Evolutionary conservation across 1,140 invertebrate species (phyloP), one percentile per base, ranked within the genome.

Genomic region (Melipona quadrifasciata): DNA sequence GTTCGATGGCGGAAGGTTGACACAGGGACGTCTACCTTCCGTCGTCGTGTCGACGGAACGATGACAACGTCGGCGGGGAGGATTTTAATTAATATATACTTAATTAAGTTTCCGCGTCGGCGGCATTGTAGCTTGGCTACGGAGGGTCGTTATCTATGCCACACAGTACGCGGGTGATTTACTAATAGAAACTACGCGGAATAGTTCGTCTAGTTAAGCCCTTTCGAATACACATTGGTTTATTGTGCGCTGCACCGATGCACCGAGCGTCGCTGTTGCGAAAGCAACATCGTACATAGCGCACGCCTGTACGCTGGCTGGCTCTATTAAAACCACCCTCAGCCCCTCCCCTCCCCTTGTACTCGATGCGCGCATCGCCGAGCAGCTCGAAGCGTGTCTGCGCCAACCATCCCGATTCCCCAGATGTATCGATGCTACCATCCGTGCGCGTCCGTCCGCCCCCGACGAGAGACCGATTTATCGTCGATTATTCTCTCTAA

Each of bases 21-120:
- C 55, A 64, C 75, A 55, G 57, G 24, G 47, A 11, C 14, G 14
- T 14, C 11, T 12, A 34, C 10, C n/a, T 27, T 31, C 19, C 16
- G 21, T 34, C 34, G 12, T 24, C 39, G 19, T 12, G 51, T 76
- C 58, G 27, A 55, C 76, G 61, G 14, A 72, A 16, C 55, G 77
- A 47, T 65, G 27, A 47, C n/a, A 80, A 77, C 47, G 53, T 61
- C 51, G 76, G 11, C 21, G 75, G 34, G 64, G 75, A 71, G 87
- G 85, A 93, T 91, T 93, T 93, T 93, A 93, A 93, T 93, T 93
- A 93, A 93, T 93, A 92, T 93, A 91, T 92, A 89, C 92, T 87
- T 92, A 93, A 93, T 93, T 92, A 92, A 93, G 91, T 90, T 77
- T 82, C 84, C 80, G 86, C 90, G 86, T 88, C 88, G 85, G 57